Evolutionary conservation across 2,113 vertebrate species (phyloP), one percentile per base, ranked within the genome.

Genomic region (Protobothrops mucrosquamatus): DNA sequence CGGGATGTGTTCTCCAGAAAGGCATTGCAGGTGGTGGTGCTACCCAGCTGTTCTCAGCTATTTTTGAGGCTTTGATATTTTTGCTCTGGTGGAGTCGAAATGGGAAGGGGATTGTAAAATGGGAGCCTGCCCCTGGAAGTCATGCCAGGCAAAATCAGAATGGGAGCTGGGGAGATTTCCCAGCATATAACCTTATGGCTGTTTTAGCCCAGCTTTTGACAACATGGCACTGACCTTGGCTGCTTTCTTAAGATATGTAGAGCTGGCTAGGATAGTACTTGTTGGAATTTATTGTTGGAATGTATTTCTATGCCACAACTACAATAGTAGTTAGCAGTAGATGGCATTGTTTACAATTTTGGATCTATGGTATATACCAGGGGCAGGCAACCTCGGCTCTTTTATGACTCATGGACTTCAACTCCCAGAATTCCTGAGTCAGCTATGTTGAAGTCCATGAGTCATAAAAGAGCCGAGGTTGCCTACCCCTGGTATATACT

Each of bases 41-140:
- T 26, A n/a, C 86, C 54, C 24, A 52, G 86, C 14, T 52, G 48
- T n/a, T 88, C 87, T 88, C 87, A 18, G 48, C 87, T 88, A 54
- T 26, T 29, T 87, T 87, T 51, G 46, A 87, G 23, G 9, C 46
- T 88, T 88, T 51, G 51, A 54, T 88, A n/a, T 88, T 81, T 43
- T 22, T 39, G 69, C 15, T 74, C 69, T 39, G n/a, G 34, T 20
- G 69, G 14, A 51, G 86, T 29, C 22, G 91, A 94, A 96, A 86
- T 11, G 6, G n/a, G 94, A 94, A 20, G 94, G 92, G 90, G 91
- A 74, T 94, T 91, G 24, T 34, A 43, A 94, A 94, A 92, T 81
- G 74, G 29, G 4, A 55, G 7, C 48, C 4, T 0, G 43, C 24
- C 85, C 59, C 57, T 48, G 90, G 24, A 89, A 56, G 89, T 54